A percentile compares a stretch with the other conserved stretches of the same genome.
Conservation (phyloP, 2,797 vertebrate species). For the Pygocentrus nattereri region DNA sequence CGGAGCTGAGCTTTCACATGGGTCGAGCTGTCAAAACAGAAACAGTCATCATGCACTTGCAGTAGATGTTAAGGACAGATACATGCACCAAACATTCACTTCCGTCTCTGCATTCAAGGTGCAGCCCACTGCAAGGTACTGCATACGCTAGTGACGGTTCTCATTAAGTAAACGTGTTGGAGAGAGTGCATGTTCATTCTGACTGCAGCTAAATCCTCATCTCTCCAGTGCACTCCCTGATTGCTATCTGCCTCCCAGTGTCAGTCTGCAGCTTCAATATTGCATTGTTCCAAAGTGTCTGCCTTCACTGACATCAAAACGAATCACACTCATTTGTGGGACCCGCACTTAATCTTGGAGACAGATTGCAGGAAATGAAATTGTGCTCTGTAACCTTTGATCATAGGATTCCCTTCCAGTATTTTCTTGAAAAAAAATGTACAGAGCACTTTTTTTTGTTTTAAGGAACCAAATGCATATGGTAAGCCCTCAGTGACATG, state of each 20-base stretch:
- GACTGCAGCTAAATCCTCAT: constrained; percentile 35
- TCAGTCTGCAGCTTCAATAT: constrained; percentile 48
- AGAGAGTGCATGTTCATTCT: constrained; percentile 22
- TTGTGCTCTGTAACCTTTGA: constrained; percentile 63
- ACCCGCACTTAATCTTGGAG: constrained; percentile 62
- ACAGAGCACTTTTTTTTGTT: constrained; percentile 51
- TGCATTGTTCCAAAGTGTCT: constrained; percentile 50
- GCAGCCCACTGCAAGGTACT: constrained; percentile 16
- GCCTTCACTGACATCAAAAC: constrained; percentile 63
- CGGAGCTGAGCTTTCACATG: neutral
- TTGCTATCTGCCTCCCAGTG: constrained; percentile 51
- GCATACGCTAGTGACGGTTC: constrained; percentile 32
- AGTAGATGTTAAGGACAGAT: constrained; percentile 6
- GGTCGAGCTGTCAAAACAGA: constrained; percentile 25
- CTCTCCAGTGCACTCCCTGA: constrained; percentile 41
- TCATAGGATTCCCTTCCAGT: constrained; percentile 55
- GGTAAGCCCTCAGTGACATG: constrained; percentile 35
- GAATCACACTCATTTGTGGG: constrained; percentile 60
- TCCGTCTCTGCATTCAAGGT: constrained; percentile 25
- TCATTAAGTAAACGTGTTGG: constrained; percentile 44
- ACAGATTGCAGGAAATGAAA: constrained; percentile 67
- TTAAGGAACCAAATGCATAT: constrained; percentile 49
- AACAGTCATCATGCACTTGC: constrained; percentile 21
- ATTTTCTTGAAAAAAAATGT: constrained; percentile 45
- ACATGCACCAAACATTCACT: neutral